A percentile compares a stretch with the other conserved stretches of the same genome.
Evolutionary conservation across 30 jellyfish, hydroid and myxozoan genomes (phyloP).

Genomic region (Pseudorhiza aurosa): DNA sequence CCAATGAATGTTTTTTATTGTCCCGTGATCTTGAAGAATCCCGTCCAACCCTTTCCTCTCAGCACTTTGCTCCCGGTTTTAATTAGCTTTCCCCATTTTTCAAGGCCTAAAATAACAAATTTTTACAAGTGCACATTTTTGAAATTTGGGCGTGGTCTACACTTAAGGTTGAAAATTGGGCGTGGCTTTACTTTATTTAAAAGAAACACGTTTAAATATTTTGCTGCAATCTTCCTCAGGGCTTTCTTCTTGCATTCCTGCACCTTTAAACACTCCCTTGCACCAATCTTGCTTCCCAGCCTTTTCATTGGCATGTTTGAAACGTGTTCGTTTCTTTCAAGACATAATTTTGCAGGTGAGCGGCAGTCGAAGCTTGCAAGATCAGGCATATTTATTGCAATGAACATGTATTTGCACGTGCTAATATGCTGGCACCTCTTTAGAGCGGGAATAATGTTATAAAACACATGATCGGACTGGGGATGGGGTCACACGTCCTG

Average conservation of each 20-base stretch:
- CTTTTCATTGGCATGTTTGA: slow-evolving; percentile 8
- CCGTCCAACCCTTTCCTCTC: too few relatives aligned
- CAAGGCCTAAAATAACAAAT: too few relatives aligned
- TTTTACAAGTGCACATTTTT: background rate
- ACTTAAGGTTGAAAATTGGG: background rate
- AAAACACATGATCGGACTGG: too few relatives aligned
- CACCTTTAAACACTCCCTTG: slow-evolving; percentile 11
- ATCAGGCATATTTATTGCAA: slow-evolving; percentile 40
- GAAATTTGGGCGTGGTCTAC: background rate
- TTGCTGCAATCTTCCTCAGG: slow-evolving; percentile 8
- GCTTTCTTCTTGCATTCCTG: slow-evolving; percentile 6
- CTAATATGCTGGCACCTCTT: too few relatives aligned
- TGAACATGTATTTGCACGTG: slow-evolving; percentile 7
- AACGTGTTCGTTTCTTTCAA: slow-evolving; percentile 9
- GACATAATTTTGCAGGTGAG: slow-evolving; percentile 31
- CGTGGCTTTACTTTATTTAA: slow-evolving; percentile 3
- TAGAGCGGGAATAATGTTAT: too few relatives aligned
- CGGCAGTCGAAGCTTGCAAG: slow-evolving; percentile 24
- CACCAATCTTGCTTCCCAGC: slow-evolving; percentile 49
- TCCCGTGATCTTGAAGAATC: too few relatives aligned
- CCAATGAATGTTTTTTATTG: too few relatives aligned
- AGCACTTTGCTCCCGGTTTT: too few relatives aligned
- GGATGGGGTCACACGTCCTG: too few relatives aligned
- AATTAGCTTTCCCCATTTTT: too few relatives aligned
- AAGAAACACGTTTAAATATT: slow-evolving; percentile 5